Evolutionary conservation across 2,113 vertebrate species (phyloP), one percentile per base, ranked within the genome.

Genomic region (Merops nubicus): DNA sequence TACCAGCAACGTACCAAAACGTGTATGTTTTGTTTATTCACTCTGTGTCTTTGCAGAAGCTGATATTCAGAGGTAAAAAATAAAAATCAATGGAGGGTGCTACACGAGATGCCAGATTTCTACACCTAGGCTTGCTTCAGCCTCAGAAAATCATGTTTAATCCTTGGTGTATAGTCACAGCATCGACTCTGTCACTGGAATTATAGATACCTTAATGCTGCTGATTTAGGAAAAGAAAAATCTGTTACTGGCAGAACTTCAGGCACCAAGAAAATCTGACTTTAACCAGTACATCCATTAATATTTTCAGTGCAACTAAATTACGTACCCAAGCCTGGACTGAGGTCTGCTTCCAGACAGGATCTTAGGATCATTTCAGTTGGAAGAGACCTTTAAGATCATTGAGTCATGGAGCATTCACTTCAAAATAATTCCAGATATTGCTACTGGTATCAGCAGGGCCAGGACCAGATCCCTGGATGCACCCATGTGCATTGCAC

Each of bases 241-340:
- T 54, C 0, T 51, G 17, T 53, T 72, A 26, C 14, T 20, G 33
- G 29, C 14, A 74, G 33, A 63, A 64, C 23, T 25, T 88, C 69
- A 54, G 34, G 33, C 29, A 65, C 6, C 18, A 53, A 69, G 42
- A 42, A 87, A 81, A 84, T 10, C 18, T 0, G 4, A 63, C 33
- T 78, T 91, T 33, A 34, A 78, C 12, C 34, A 87, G n/a, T 2
- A n/a, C 21, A 18, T 1, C 4, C 19, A 69, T 63, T 16, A 78
- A 59, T 18, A 47, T 23, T 75, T 73, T n/a, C 50, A 94, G 36
- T 0, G 0, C 22, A 62, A 38, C 26, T 3, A 29, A 64, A 84
- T 1, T 34, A 6, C 0, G 9, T 28, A 60, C 6, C 0, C 0
- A 5, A 91, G 21, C 13, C n/a, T 18, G 19, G 8, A 20, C 2